Conservation (phyloP, 37 sponge, comb jelly and placozoan species). For the Cladorhizidae sp. region DNA sequence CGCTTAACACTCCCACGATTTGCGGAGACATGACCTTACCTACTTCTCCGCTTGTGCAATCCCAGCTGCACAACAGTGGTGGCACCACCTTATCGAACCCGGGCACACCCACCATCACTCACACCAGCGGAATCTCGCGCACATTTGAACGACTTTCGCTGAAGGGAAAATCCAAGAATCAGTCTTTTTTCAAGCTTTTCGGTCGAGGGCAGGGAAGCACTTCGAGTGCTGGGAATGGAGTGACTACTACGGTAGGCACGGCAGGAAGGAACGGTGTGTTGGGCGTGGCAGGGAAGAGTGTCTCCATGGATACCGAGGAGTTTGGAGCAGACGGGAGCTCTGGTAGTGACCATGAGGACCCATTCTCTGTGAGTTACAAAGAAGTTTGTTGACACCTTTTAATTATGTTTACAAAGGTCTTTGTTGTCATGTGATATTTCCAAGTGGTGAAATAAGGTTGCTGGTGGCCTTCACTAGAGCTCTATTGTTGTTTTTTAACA, state of each 20-base stretch:
- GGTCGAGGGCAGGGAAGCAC: no score
- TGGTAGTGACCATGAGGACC: conserved; percentile 45
- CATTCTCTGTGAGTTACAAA: conserved; percentile 36
- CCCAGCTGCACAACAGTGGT: neutral
- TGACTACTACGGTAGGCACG: conserved; percentile 24
- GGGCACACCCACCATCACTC: neutral
- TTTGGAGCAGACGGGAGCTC: conserved; percentile 21
- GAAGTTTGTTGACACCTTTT: no score
- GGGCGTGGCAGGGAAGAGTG: neutral
- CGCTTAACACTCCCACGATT: conserved; percentile 32
- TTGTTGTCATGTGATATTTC: no score
- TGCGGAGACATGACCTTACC: neutral
- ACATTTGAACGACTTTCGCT: neutral
- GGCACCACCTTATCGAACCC: neutral
- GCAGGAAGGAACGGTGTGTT: neutral
- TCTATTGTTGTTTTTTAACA: no score
- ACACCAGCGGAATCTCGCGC: neutral
- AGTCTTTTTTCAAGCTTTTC: neutral
- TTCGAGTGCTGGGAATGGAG: neutral
- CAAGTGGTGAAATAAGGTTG: no score
- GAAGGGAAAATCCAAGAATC: neutral
- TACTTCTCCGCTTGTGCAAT: neutral
- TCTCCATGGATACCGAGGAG: neutral
- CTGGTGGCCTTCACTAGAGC: no score
- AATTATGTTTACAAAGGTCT: no score